Evolutionary conservation across 2,797 vertebrate species (phyloP).

Genomic region (Rhyacichthys aspro): DNA sequence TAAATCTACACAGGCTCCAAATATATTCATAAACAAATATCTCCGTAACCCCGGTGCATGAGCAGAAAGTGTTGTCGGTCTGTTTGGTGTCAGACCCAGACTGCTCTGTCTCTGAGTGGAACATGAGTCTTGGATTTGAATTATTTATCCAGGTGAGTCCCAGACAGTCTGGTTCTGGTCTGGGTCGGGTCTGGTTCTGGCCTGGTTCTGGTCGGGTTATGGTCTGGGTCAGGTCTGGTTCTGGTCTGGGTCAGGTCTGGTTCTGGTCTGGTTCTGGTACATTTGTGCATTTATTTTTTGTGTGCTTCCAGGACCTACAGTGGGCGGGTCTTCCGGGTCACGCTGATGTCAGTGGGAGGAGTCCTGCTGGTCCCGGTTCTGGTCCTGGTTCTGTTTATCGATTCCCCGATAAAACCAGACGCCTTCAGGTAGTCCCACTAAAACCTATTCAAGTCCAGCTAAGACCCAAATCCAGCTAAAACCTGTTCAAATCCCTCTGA

Average conservation of each 20-base stretch:
- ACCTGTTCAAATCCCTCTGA: neutral
- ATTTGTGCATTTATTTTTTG: neutral
- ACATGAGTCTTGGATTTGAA: too few relatives aligned
- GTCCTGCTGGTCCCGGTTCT: conserved; percentile 86
- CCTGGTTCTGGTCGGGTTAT: too few relatives aligned
- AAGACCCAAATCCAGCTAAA: neutral
- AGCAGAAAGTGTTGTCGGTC: too few relatives aligned
- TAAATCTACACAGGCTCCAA: too few relatives aligned
- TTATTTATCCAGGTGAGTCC: too few relatives aligned
- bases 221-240: too few relatives aligned
- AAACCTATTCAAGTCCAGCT: neutral
- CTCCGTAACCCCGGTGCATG: too few relatives aligned
- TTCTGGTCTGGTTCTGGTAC: neutral
- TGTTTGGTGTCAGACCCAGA: too few relatives aligned
- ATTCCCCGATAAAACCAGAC: conserved; percentile 92
- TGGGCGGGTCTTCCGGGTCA: conserved; percentile 90
- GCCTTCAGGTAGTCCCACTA: conserved; percentile 82
- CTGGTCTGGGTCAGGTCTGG: neutral
- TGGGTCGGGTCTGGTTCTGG: too few relatives aligned
- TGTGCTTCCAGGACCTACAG: conserved; percentile 86
- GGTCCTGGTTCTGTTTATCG: conserved; percentile 85
- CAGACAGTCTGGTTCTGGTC: too few relatives aligned
- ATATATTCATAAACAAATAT: neutral
- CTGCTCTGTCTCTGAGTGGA: too few relatives aligned
- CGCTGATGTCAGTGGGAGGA: conserved; percentile 83